A percentile compares a stretch with the other conserved stretches of the same genome.
Conservation (phyloP, 1,140 invertebrate genomes). For the Lutraria rhynchaena region DNA sequence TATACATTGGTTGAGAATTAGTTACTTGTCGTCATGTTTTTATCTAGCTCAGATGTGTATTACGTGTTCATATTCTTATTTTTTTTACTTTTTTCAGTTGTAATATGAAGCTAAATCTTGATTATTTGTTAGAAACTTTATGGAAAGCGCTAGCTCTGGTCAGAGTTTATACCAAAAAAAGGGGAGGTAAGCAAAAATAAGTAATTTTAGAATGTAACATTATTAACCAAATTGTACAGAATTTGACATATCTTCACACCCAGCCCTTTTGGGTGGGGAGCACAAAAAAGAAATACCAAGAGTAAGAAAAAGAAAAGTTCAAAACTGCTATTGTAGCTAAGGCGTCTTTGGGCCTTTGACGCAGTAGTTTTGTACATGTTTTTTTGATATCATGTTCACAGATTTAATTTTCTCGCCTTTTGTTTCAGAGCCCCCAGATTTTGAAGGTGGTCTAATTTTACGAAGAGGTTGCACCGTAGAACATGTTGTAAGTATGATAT, state of each 20-base stretch:
- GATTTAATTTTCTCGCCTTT: too few species aligned
- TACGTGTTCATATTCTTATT: neutral
- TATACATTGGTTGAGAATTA: neutral
- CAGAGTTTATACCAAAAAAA: slow-evolving; percentile 99
- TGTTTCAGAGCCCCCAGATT: slow-evolving; percentile 92
- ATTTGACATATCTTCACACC: too few species aligned
- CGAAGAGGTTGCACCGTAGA: slow-evolving; percentile 95
- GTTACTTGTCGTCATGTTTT: neutral
- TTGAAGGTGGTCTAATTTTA: slow-evolving; percentile 96
- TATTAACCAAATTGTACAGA: too few species aligned
- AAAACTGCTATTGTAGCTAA: too few species aligned
- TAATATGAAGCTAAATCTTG: slow-evolving; percentile 99
- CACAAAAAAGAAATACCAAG: too few species aligned
- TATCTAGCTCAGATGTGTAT: neutral
- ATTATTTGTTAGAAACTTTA: slow-evolving; percentile 94
- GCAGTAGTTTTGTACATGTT: too few species aligned
- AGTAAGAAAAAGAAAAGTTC: too few species aligned
- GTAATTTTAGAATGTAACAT: too few species aligned
- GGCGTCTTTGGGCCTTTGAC: too few species aligned
- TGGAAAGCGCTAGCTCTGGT: slow-evolving; percentile 98
- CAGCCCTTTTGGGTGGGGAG: too few species aligned
- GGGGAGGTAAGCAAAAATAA: slow-evolving; percentile 85
- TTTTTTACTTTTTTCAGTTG: slow-evolving; percentile 88
- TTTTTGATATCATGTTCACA: too few species aligned
- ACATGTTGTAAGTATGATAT: slow-evolving; percentile 87